A percentile compares a stretch with the other conserved stretches of the same genome.
These are phyloP conservation scores for Ornithoptera alexandrae DNA, from an alignment of 2,888 invertebrate species.

Conservation along the genomic window DNA sequence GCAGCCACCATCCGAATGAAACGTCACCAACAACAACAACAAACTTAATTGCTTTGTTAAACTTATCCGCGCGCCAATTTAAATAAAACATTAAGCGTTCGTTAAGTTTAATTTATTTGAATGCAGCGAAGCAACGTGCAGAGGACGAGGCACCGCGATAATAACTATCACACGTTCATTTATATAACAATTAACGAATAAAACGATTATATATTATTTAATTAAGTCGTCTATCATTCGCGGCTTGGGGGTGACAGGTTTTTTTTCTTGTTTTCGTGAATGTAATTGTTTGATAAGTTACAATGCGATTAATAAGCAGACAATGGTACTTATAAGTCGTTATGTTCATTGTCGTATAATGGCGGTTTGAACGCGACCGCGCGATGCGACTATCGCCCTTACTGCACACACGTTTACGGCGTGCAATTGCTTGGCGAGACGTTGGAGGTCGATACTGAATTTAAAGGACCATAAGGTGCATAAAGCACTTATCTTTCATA, in stretches of 20 bases:
- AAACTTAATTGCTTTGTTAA: too few relatives aligned
- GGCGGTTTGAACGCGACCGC: slow-evolving; percentile 22
- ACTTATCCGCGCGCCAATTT: too few relatives aligned
- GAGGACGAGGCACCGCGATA: too few relatives aligned
- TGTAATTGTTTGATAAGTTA: neutral
- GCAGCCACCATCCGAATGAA: too few relatives aligned
- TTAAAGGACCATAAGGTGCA: slow-evolving; percentile 29
- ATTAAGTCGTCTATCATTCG: neutral
- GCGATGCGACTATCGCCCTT: slow-evolving; percentile 23
- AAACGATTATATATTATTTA: too few relatives aligned
- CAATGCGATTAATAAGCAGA: slow-evolving; percentile 17
- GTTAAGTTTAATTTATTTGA: too few relatives aligned
- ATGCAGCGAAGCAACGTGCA: too few relatives aligned
- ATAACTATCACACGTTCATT: too few relatives aligned
- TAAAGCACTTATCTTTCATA: slow-evolving; percentile 38
- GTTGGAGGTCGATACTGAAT: slow-evolving; percentile 14
- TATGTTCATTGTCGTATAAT: slow-evolving; percentile 26
- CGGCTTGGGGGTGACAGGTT: neutral
- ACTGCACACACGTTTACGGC: slow-evolving; percentile 13
- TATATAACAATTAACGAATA: too few relatives aligned
- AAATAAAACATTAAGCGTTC: too few relatives aligned
- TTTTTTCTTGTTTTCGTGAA: neutral
- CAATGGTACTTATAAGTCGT: slow-evolving; percentile 23
- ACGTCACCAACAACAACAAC: too few relatives aligned
- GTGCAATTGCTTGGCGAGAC: slow-evolving; percentile 17